These are phyloP conservation scores for Baryphthengus martii DNA, from an alignment of 2,113 vertebrate genomes.

Conservation along the genomic window DNA sequence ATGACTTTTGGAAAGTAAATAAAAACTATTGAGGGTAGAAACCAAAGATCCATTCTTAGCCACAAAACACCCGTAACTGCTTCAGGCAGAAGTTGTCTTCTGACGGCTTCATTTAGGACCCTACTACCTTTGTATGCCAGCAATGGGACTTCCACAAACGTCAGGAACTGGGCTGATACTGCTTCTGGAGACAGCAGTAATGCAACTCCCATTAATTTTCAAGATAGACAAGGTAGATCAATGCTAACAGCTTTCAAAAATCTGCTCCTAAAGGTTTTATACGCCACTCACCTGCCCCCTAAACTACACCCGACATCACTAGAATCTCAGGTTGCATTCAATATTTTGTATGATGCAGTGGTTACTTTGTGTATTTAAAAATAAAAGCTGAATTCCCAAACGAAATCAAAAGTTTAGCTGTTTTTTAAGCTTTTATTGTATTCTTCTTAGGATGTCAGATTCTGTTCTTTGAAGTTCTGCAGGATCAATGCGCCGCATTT, in stretches of 20 bases:
- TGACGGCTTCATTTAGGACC: not conserved
- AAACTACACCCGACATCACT: not conserved
- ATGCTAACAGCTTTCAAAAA: slow-evolving; percentile 39
- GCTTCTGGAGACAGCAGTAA: not conserved
- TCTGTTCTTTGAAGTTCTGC: slow-evolving; percentile 32
- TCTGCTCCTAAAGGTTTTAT: slow-evolving; percentile 27
- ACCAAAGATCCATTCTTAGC: not conserved
- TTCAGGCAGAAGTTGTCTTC: not conserved
- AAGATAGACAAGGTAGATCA: slow-evolving; percentile 10
- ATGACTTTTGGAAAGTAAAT: not conserved
- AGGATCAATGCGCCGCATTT: not conserved
- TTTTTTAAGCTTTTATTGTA: slow-evolving; percentile 28
- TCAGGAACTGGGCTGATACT: not conserved
- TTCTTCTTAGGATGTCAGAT: slow-evolving; percentile 30
- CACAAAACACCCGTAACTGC: not conserved
- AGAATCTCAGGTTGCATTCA: slow-evolving; percentile 12
- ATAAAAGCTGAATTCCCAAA: slow-evolving; percentile 37
- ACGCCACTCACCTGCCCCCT: not conserved
- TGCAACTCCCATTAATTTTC: slow-evolving; percentile 1
- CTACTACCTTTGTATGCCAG: not conserved
- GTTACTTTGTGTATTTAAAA: slow-evolving; percentile 43
- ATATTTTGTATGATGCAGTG: slow-evolving; percentile 38
- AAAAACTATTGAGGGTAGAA: not conserved
- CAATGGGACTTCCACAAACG: not conserved
- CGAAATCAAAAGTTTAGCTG: slow-evolving; percentile 34